A percentile compares a stretch with the other conserved stretches of the same genome.
phyloP scores from a whole-genome alignment of 2,888 invertebrate genomes.

The Drosophila sordidula region DNA sequence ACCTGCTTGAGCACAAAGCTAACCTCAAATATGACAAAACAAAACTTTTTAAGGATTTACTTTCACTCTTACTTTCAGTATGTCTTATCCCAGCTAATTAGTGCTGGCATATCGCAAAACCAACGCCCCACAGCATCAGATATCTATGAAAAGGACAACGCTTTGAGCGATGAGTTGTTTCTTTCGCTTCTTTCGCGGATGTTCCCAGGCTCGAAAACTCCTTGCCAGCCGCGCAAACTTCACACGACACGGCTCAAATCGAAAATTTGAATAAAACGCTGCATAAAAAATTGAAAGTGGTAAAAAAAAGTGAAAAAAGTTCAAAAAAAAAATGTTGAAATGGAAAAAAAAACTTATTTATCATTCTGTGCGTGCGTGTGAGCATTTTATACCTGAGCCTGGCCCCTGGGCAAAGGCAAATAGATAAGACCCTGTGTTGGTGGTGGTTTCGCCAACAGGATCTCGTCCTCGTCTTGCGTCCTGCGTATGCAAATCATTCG shows the following conservation, averaged over 20 bases:
- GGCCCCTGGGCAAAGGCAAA: conserved; percentile 59
- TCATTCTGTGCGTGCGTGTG: conserved; percentile 64
- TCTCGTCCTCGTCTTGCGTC: conserved; percentile 34
- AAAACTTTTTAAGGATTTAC: conserved; percentile 1
- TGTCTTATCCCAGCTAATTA: conserved; percentile 51
- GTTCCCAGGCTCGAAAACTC: conserved; percentile 76
- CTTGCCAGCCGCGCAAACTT: conserved; percentile 55
- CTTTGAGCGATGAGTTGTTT: conserved; percentile 23
- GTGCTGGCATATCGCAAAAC: conserved; percentile 18
- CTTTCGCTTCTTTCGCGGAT: conserved; percentile 47
- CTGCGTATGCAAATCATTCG: conserved; percentile 80
- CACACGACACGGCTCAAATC: conserved; percentile 64
- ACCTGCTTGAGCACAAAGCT: no score
- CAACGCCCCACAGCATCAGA: conserved; percentile 44
- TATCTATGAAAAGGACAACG: conserved; percentile 56
- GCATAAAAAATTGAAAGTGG: conserved; percentile 77
- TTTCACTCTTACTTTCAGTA: conserved; percentile 10
- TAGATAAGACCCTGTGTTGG: conserved; percentile 74
- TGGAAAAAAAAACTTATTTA: conserved; percentile 73
- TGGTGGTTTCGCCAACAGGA: conserved; percentile 48
- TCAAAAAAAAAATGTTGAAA: conserved; percentile 67
- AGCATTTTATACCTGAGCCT: conserved; percentile 64
- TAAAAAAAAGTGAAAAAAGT: conserved; percentile 79
- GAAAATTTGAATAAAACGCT: conserved; percentile 73
- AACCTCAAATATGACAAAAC: conserved; percentile 30